Conservation (phyloP, 2,888 invertebrate genomes). For the Callyntrura sp. region DNA sequence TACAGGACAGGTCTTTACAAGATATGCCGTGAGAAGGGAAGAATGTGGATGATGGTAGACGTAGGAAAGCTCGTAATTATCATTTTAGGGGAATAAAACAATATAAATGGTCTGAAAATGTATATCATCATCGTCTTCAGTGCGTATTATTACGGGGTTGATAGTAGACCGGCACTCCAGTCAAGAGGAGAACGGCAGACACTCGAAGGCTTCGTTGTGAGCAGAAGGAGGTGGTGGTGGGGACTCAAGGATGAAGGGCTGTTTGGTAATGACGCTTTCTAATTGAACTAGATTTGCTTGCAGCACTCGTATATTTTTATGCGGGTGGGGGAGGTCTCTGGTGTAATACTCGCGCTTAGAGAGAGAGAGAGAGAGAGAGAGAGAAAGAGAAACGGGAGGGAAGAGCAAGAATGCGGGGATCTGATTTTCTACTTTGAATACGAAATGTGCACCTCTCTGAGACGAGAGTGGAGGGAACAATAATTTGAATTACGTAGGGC, state of each 20-base stretch:
- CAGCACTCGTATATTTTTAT: neutral
- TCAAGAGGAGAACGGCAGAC: neutral
- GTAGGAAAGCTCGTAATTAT: neutral
- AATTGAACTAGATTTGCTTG: slow-evolving; percentile 46
- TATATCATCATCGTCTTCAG: neutral
- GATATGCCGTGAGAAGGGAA: too few species aligned
- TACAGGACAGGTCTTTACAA: too few species aligned
- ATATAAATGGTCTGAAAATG: neutral
- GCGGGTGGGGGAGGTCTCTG: slow-evolving; percentile 3
- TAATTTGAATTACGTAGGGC: neutral
- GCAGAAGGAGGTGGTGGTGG: neutral
- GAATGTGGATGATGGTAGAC: neutral
- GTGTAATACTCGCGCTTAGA: neutral
- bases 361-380: neutral
- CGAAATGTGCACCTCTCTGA: neutral
- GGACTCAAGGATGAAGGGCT: neutral
- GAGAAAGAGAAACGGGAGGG: neutral
- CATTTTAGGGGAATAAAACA: neutral
- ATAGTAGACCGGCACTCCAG: neutral
- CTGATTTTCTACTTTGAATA: slow-evolving; percentile 18
- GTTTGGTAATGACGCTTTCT: slow-evolving; percentile 59
- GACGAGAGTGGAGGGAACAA: neutral
- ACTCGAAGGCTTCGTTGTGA: neutral
- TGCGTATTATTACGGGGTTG: neutral
- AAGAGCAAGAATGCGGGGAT: too few species aligned